Base-by-base conservation (phyloP, 2,113 vertebrate genomes). In the Sus scrofa region DNA sequence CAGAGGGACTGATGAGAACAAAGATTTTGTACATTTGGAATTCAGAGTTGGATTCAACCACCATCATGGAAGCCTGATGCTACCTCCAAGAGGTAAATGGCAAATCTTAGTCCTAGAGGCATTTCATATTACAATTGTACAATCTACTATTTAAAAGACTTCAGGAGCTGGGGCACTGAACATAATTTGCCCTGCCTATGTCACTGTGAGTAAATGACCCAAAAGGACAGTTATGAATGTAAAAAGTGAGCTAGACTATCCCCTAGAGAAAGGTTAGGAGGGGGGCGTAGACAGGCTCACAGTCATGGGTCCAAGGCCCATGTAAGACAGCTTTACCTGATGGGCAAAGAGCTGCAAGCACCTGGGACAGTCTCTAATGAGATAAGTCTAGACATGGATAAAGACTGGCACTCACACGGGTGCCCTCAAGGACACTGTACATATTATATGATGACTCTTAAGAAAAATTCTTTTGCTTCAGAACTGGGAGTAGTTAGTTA, bases 381-480 rank as follows among this genome's bases (percentile, higher is more conserved):
- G n/a, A 60, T 3, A 74, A 89, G 50, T 50, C 18, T 16, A 82
- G 74, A 44, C 77, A 70, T 68, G 86, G 70, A 65, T 84, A 1
- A 87, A n/a, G 15, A 60, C 12, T 44, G 39, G 63, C 34, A 68
- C 70, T 18, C 30, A 54, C 85, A n/a, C 6, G 24, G 34, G 52
- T 70, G 26, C 58, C 71, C 89, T 70, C 7, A 27, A 84, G 26
- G 32, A 13, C 27, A 30, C 30, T 54, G 10, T 3, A 32, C 18
- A 32, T n/a, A 52, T 14, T 85, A 78, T 67, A 70, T 18, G 20
- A 93, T 63, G 44, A 62, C 18, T 27, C 37, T 50, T 50, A 77
- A 71, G 24, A 94, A 91, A 86, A 85, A n/a, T 2, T 56, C 20
- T 84, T 74, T 79, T 70, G 70, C 50, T 86, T 92, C 27, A 71